These are phyloP conservation scores for Volucella inflata DNA, from an alignment of 2,888 invertebrate species.

Conservation along the genomic window DNA sequence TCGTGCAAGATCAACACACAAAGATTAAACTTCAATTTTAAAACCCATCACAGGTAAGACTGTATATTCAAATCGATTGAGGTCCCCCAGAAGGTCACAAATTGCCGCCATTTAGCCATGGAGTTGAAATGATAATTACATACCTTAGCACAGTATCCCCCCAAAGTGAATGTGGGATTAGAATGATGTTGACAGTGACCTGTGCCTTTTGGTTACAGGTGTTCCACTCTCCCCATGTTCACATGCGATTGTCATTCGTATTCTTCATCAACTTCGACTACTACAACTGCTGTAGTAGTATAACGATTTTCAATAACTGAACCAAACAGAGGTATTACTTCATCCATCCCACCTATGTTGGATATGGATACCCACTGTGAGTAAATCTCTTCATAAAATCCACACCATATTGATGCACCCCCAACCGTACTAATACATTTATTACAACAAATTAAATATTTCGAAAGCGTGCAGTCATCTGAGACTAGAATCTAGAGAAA, in stretches of 20 bases:
- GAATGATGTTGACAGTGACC: conserved; percentile 74
- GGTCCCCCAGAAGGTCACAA: conserved; percentile 72
- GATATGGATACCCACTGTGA: conserved; percentile 56
- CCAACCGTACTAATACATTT: conserved; percentile 70
- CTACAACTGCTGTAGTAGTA: background rate
- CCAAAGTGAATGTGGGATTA: conserved; percentile 57
- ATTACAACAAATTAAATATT: conserved; percentile 73
- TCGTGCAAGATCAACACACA: conserved; percentile 60
- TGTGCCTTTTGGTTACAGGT: conserved; percentile 73
- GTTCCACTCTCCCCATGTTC: conserved; percentile 58
- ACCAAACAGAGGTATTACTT: conserved; percentile 64
- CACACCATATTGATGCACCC: conserved; percentile 59
- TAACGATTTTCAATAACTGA: conserved; percentile 47
- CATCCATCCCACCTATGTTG: conserved; percentile 44
- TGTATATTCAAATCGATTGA: conserved; percentile 64
- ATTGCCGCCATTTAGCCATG: conserved; percentile 72
- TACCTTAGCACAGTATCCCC: conserved; percentile 49
- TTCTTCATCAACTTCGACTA: conserved; percentile 22
- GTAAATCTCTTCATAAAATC: conserved; percentile 63
- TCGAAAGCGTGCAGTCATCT: conserved; percentile 69
- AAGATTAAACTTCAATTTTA: conserved; percentile 68
- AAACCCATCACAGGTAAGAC: conserved; percentile 37
- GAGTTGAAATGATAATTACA: conserved; percentile 72
- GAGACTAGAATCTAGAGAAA: conserved; percentile 47
- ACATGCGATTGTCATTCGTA: conserved; percentile 58